Base-by-base conservation (phyloP, 2,888 invertebrate species). In the Limnephilus rhombicus region DNA sequence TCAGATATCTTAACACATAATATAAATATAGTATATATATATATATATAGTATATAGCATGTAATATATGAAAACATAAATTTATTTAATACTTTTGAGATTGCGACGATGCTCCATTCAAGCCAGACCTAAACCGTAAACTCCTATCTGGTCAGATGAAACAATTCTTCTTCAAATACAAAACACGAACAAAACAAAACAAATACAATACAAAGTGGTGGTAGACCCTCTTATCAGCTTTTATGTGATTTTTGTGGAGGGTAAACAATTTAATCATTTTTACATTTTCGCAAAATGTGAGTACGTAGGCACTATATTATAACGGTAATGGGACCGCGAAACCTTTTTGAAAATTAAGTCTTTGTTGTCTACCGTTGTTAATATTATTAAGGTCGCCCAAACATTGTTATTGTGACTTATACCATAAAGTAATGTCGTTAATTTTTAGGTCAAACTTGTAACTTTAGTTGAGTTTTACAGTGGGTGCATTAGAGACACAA, bases 361-460 rank as follows among this genome's bases (percentile, higher is more conserved):
- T 53, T 37, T 53, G 87, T 87, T 34, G 53, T 53, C 53, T 68
- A 53, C 29, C 53, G 53, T 87, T 87, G 4, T 87, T 68, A 87
- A 53, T 31, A 18, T 68, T 15, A 18, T 68, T 29, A 68, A 87
- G 68, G 34, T 87, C 68, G 34, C 87, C 68, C 68, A 53, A 53
- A 68, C 18, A 18, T n/a, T 68, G n/a, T 24, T 68, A 68, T 49
- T 31, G 18, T 31, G 15, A 87, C 53, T 87, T 53, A 3, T n/a
- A 31, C 24, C 18, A 53, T 87, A 87, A 87, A 87, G 53, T 68
- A 53, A 31, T 15, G 53, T 68, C 53, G 87, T 87, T 53, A 87
- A 87, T 87, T 53, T 87, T 53, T 29, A 53, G 87, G 29, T 87
- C 29, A 87, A 87, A 87, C 87, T 87, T 34, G 68, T 29, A 53